Conservation (phyloP, 1,140 invertebrate species). For the Linepithema humile region DNA sequence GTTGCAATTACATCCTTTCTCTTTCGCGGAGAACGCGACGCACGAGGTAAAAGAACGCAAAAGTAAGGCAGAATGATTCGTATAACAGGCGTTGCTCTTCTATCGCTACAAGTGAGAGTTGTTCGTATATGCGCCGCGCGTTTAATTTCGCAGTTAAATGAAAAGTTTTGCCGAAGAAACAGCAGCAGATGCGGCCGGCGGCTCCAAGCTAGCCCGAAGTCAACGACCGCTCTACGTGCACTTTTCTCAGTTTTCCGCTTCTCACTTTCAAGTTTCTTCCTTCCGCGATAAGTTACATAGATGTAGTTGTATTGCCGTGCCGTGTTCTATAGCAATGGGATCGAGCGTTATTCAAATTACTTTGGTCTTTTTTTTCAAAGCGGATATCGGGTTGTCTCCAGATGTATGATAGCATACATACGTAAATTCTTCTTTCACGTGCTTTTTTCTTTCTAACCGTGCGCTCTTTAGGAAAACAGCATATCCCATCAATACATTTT, state of each 20-base stretch:
- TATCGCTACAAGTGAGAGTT: slow-evolving; percentile 22
- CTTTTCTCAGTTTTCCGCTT: slow-evolving; percentile 52
- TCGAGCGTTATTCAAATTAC: slow-evolving; percentile 10
- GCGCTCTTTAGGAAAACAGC: background rate
- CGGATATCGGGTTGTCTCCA: background rate
- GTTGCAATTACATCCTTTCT: background rate
- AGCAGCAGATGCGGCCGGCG: slow-evolving; percentile 33
- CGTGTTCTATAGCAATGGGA: background rate
- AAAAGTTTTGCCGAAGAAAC: slow-evolving; percentile 62
- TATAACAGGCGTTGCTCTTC: slow-evolving; percentile 12
- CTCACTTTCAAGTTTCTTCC: background rate
- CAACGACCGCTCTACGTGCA: slow-evolving; percentile 27
- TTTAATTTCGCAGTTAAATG: slow-evolving; percentile 68
- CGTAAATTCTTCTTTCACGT: background rate
- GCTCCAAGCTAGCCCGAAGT: background rate
- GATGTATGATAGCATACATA: background rate
- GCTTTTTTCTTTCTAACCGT: background rate
- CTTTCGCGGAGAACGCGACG: background rate
- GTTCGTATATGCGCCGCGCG: slow-evolving; percentile 37
- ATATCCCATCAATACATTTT: background rate
- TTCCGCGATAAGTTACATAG: slow-evolving; percentile 4
- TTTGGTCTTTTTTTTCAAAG: background rate
- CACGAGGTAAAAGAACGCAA: background rate
- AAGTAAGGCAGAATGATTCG: slow-evolving; percentile 24
- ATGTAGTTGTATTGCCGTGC: background rate